phyloP scores from a whole-genome alignment of 2,113 vertebrate species.

The Chaenocephalus aceratus region DNA sequence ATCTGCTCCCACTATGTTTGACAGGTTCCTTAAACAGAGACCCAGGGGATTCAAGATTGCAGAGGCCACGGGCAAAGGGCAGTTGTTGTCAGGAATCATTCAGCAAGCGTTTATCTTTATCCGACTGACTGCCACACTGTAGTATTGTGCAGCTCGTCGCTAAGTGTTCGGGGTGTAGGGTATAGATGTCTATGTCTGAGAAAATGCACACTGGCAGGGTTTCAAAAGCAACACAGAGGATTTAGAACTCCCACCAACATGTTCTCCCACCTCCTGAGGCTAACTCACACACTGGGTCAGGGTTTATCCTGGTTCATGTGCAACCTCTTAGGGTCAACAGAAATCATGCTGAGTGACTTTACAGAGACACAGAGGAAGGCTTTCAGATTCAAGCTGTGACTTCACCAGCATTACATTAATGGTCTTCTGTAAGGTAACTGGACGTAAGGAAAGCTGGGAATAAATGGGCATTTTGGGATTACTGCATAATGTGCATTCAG shows the following conservation, averaged over 20 bases:
- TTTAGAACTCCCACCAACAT: conserved; percentile 72
- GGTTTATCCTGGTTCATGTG: conserved; percentile 78
- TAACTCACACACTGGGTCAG: conserved; percentile 75
- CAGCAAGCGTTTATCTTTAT: conserved; percentile 69
- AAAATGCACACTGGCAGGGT: conserved; percentile 70
- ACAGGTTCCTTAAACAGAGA: conserved; percentile 53
- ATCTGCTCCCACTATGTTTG: conserved; percentile 64
- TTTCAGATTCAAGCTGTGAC: conserved; percentile 64
- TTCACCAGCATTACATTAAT: conserved; percentile 47
- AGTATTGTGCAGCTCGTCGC: conserved; percentile 44
- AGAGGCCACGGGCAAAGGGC: conserved; percentile 59
- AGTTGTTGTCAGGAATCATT: conserved; percentile 75
- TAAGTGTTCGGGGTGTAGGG: conserved; percentile 37
- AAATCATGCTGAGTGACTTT: conserved; percentile 49
- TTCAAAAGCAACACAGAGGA: conserved; percentile 79
- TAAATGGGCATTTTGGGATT: conserved; percentile 22
- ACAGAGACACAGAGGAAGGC: conserved; percentile 58
- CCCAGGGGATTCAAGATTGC: conserved; percentile 47
- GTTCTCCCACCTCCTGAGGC: conserved; percentile 68
- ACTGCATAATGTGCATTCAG: conserved; percentile 16
- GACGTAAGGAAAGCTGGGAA: conserved; percentile 4
- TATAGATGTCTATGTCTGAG: conserved; percentile 64
- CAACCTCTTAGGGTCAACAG: conserved; percentile 74
- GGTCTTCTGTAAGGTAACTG: conserved; percentile 49
- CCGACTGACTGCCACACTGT: conserved; percentile 41